Evolutionary conservation across 2,888 invertebrate genomes (phyloP), one percentile per base, ranked within the genome.

Genomic region (Aleiodes alternator): DNA sequence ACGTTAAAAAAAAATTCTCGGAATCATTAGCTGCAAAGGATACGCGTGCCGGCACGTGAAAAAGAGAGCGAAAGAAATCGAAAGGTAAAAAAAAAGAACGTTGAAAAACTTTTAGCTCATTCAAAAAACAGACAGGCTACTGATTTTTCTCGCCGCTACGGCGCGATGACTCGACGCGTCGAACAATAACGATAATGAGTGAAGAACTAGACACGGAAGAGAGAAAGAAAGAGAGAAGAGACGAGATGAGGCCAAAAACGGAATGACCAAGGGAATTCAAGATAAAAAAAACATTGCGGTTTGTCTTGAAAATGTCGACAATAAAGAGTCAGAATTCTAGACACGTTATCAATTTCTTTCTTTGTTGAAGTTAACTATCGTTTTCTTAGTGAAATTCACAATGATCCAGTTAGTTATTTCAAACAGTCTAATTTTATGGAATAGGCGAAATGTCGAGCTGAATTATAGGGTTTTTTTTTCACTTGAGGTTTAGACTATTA

Each of bases 101-200:
- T 70, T 14, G 23, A 59, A 16, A 34, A 16, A 59, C n/a, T 29
- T 11, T 34, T n/a, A n/a, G 50, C 51, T 50, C 43, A 16, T 51
- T 34, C 48, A 55, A 38, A 57, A 34, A 34, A 31, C 7, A 12
- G 48, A 48, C 48, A 50, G 38, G 56, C 71, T 72, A 75, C 75
- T 72, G 71, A 75, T 72, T 75, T 75, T 71, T 70, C 23, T 57
- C 66, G 56, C 66, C 64, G 38, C 48, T 43, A 48, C 48, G 71
- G 48, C 53, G 16, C 7, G 71, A 71, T 71, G 71, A 71, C 71
- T 71, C 48, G 72, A 68, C 66, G 69, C 51, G 50, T 69, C 73
- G 66, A 78, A 76, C 76, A 57, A 73, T 64, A 34, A 73, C 69
- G 31, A 70, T 78, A 78, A 78, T 78, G 73, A 78, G 76, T n/a